A percentile compares a stretch with the other conserved stretches of the same genome.
phyloP scores from a whole-genome alignment of 92 coral and sea anemone genomes.

The Paragorgia papillata region DNA sequence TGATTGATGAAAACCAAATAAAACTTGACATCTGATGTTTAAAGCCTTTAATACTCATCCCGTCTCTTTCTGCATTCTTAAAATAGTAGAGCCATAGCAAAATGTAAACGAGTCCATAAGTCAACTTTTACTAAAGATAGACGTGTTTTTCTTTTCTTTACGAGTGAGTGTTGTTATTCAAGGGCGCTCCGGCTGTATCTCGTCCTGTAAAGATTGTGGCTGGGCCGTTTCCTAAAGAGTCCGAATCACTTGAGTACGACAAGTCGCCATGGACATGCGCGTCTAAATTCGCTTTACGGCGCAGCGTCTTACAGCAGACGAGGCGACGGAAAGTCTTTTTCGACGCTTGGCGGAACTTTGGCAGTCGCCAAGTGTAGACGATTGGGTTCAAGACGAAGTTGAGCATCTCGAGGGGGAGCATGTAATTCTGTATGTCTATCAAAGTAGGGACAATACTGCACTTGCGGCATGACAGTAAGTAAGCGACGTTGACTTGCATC shows the following conservation, averaged over 20 bases:
- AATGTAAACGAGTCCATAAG: too few species aligned
- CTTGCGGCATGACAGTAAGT: neutral
- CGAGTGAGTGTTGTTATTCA: slow-evolving; percentile 30
- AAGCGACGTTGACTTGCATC: neutral
- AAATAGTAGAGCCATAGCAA: too few species aligned
- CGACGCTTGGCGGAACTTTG: slow-evolving; percentile 41
- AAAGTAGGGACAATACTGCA: neutral
- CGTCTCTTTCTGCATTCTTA: too few species aligned
- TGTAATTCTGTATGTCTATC: neutral
- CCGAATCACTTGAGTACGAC: slow-evolving; percentile 27
- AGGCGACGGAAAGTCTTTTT: slow-evolving; percentile 14
- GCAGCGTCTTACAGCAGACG: slow-evolving; percentile 22
- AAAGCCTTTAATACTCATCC: too few species aligned
- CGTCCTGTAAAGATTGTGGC: slow-evolving; percentile 34
- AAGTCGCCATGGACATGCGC: neutral
- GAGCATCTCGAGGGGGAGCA: slow-evolving; percentile 33
- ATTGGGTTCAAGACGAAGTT: slow-evolving; percentile 24
- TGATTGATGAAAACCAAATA: too few species aligned
- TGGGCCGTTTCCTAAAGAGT: slow-evolving; percentile 4
- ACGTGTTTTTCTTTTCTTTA: neutral
- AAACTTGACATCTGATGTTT: too few species aligned
- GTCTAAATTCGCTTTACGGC: neutral
- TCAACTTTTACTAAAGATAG: too few species aligned
- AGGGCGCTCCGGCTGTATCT: neutral
- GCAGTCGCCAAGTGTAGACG: slow-evolving; percentile 36